Evolutionary conservation across 2,113 vertebrate species (phyloP), one percentile per base, ranked within the genome.

Genomic region (Semicossyphus pulcher): DNA sequence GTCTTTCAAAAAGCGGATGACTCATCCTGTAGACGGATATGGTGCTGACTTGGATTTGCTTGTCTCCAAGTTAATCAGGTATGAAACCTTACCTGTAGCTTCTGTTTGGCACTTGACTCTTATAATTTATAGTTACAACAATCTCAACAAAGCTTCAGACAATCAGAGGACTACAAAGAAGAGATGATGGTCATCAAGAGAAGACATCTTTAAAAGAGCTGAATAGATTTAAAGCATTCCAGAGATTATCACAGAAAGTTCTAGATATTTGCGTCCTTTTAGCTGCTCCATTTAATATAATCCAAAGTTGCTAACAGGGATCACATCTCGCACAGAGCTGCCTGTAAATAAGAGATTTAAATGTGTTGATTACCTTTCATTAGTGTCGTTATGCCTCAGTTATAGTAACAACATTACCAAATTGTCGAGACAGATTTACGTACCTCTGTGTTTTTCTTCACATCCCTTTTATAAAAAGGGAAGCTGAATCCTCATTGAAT

Each of bases 121-220:
- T 41, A 66, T 69, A 0, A 76, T 71, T 72, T 78, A 69, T 70
- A 44, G 59, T 72, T 85, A 21, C 37, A 73, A 49, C 42, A 81
- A 80, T 86, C 60, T 72, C 36, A 4, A 71, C 71, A 72, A 87
- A 77, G 92, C 89, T 90, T 78, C 60, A 84, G 92, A 93, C 92
- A 93, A 93, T 93, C 92, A 90, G 54, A 75, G 34, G 48, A 77
- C 64, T 60, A 66, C 4, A 73, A 53, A 45, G 10, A 66, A 47
- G 34, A 63, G 5, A 78, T 54, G 25, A 42, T 47, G 64, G 48
- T 83, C 48, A 31, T 42, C 26, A 15, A 25, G 53, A 56, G 25
- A 20, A 45, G 57, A 64, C 66, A 71, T 42, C 23, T 21, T 44
- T 32, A 52, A 67, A 72, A 66, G 36, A 80, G 70, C 42, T 56